Base-by-base conservation (phyloP, 2,888 invertebrate genomes). In the Leptodirus hochenwartii region DNA sequence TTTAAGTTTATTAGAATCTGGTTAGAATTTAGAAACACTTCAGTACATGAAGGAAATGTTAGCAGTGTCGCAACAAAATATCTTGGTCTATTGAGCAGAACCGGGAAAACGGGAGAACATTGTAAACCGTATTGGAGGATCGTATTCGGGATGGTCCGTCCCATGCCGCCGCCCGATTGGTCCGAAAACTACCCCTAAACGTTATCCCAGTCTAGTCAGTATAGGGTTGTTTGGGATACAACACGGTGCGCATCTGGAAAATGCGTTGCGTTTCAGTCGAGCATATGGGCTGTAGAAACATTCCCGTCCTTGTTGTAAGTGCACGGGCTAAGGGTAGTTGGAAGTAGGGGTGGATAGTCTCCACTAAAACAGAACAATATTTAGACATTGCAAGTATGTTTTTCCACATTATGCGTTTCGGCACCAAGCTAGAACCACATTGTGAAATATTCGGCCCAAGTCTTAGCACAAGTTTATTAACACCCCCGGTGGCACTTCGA, bases 121-220 rank as follows among this genome's bases (percentile, higher is more conserved):
- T 53, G 53, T 53, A 56, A 56, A 57, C 54, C 56, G 56, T 57
- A 57, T 57, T 57, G 57, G 57, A 42, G 36, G 43, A 54, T 42
- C 56, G 56, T 57, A 57, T 57, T 57, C 51, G 40, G 35, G 39
- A 41, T n/a, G 43, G 55, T 42, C 47, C 57, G 50, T 56, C 57
- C 44, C 32, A 34, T 40, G 42, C 47, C 45, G 44, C 44, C 48
- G 46, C 46, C 45, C 51, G 41, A 57, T 57, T 57, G 57, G 57
- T 50, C 50, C 47, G 53, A 43, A 48, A 37, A 47, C 47, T 47
- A 48, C 53, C 51, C 51, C 46, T 44, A 45, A 49, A 51, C 52
- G 49, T 52, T 50, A n/a, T n/a, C n/a, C n/a, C n/a, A 52, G 51
- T 51, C 53, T 34, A 47, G 52, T 47, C 51, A 54, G 52, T 52